Evolutionary conservation across 2,113 vertebrate genomes (phyloP).

Genomic region (Eleginops maclovinus): DNA sequence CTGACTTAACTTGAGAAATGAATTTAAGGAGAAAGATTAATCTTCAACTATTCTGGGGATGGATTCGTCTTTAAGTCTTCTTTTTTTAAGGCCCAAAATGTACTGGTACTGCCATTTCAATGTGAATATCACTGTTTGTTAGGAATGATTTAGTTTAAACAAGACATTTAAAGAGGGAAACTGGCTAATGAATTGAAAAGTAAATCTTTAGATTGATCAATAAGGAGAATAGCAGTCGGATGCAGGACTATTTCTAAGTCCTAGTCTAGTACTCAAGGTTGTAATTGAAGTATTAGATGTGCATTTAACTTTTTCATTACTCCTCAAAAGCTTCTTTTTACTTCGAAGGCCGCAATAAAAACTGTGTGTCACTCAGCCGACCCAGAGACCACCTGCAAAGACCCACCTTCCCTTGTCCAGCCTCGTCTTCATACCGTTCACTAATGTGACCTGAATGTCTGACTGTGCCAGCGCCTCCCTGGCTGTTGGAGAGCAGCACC

Average conservation of each 20-base stretch:
- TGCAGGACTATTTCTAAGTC: not conserved
- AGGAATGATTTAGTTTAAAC: not conserved
- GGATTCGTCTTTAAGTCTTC: too few species aligned
- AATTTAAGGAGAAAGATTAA: not conserved
- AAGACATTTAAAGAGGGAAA: not conserved
- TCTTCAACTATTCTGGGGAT: not conserved
- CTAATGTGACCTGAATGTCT: slow-evolving; percentile 79
- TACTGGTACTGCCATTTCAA: not conserved
- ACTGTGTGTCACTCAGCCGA: not conserved
- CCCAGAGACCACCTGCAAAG: slow-evolving; percentile 62
- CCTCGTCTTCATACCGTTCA: slow-evolving; percentile 46
- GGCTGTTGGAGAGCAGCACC: slow-evolving; percentile 62
- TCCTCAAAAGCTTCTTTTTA: not conserved
- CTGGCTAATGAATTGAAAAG: not conserved
- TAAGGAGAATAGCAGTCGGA: not conserved
- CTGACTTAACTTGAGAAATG: not conserved
- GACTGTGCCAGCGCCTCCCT: slow-evolving; percentile 61
- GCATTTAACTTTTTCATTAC: not conserved
- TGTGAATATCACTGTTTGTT: not conserved
- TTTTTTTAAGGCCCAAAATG: too few species aligned
- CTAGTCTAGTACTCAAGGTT: not conserved
- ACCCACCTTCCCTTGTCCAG: slow-evolving; percentile 63
- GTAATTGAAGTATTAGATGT: not conserved
- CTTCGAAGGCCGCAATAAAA: not conserved
- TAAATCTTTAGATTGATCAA: not conserved